These are phyloP conservation scores for Pyrgilauda ruficollis DNA, from an alignment of 2,113 vertebrate species.

Conservation along the genomic window DNA sequence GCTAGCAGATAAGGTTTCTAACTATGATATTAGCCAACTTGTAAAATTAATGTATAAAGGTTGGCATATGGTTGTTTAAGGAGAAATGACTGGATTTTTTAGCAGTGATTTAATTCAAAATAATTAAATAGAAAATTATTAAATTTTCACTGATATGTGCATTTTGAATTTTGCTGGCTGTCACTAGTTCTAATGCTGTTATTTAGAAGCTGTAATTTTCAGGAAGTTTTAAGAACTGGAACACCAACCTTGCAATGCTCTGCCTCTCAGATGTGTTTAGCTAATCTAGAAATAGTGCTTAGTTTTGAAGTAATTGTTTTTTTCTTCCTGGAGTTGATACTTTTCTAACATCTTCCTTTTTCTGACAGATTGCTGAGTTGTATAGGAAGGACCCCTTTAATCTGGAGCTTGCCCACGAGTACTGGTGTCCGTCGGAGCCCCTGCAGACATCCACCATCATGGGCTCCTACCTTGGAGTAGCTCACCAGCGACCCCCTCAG, in stretches of 20 bases:
- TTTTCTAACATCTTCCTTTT: background rate
- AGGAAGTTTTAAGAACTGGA: background rate
- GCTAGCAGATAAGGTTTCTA: background rate
- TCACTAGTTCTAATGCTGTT: background rate
- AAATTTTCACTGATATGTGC: background rate
- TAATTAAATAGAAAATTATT: background rate
- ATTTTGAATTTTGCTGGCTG: background rate
- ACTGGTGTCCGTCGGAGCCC: constrained; percentile 94
- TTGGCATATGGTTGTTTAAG: background rate
- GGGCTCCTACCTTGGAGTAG: constrained; percentile 90
- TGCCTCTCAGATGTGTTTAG: background rate
- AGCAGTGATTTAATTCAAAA: background rate
- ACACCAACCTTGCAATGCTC: background rate
- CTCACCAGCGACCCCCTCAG: constrained; percentile 92
- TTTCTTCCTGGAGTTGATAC: background rate
- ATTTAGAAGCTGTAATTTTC: background rate
- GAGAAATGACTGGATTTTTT: background rate
- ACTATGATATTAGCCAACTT: background rate
- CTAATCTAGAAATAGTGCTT: background rate
- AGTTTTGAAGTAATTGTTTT: background rate
- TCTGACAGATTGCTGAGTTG: constrained; percentile 86
- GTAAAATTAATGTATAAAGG: background rate
- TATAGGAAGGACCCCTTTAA: constrained; percentile 89
- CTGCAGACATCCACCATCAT: constrained; percentile 86
- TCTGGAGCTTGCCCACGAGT: constrained; percentile 90